Percentiles rank a stretch among this genome's conserved stretches.
Evolutionary conservation across 2,888 invertebrate species (phyloP).

Genomic region (Drosophila paramelanica): DNA sequence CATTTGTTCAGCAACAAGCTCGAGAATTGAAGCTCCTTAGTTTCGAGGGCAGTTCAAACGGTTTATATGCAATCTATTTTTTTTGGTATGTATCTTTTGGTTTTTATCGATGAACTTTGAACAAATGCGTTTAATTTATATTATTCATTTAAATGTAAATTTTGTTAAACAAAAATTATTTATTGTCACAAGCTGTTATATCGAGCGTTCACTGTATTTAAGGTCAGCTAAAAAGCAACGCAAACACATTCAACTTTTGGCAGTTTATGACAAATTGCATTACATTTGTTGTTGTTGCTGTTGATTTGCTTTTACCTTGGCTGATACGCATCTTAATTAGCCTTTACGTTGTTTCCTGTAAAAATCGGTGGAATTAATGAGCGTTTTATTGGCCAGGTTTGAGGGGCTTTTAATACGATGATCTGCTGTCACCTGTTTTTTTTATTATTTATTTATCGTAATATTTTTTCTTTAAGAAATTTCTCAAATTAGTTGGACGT

Average conservation of each 20-base stretch:
- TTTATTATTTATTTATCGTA: conserved; percentile 15
- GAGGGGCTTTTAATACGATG: neutral
- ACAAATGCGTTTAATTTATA: no score
- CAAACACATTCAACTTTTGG: conserved; percentile 21
- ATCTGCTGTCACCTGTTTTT: conserved; percentile 34
- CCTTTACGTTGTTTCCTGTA: conserved; percentile 38
- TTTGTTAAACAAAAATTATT: no score
- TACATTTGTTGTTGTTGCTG: neutral
- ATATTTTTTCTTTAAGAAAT: conserved; percentile 32
- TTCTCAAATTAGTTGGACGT: conserved; percentile 32
- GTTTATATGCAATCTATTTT: no score
- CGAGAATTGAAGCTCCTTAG: neutral
- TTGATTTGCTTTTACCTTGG: conserved; percentile 14
- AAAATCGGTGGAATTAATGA: conserved; percentile 9
- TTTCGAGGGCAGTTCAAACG: neutral
- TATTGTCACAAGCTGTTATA: no score
- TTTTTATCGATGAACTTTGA: no score
- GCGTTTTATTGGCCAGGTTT: conserved; percentile 15
- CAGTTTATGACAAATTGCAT: conserved; percentile 26
- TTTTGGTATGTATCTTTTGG: no score
- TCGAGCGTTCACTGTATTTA: neutral
- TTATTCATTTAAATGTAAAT: no score
- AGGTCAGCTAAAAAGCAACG: conserved; percentile 10
- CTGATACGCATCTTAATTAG: conserved; percentile 56
- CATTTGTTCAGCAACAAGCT: no score